Conservation (phyloP, 2,888 invertebrate genomes). For the Eulithis prunata region DNA sequence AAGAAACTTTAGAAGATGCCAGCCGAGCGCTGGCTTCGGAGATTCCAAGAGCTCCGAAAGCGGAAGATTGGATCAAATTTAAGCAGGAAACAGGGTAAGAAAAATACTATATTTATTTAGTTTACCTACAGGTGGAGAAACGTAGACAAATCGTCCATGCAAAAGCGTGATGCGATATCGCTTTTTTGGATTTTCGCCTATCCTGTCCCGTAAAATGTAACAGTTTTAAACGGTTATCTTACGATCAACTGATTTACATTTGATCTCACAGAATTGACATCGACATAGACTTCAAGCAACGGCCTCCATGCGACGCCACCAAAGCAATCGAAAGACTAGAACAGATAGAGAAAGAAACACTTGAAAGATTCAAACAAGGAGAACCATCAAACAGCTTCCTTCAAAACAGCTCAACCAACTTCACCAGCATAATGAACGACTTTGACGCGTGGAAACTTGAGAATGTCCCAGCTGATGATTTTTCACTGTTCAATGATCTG, state of each 20-base stretch:
- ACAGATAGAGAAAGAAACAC: slow-evolving; percentile 73
- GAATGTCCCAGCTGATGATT: slow-evolving; percentile 36
- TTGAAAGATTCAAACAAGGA: slow-evolving; percentile 58
- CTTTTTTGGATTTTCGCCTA: no score
- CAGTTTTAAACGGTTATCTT: no score
- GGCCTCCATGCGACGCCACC: slow-evolving; percentile 61
- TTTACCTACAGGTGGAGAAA: no score
- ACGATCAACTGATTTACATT: background rate
- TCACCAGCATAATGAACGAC: slow-evolving; percentile 46
- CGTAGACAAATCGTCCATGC: no score
- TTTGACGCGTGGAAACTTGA: slow-evolving; percentile 51
- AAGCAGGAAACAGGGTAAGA: slow-evolving; percentile 69
- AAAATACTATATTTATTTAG: background rate
- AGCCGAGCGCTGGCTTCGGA: slow-evolving; percentile 68
- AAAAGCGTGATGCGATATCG: no score
- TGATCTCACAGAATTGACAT: slow-evolving; percentile 67
- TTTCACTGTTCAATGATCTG: slow-evolving; percentile 39
- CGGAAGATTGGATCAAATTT: slow-evolving; percentile 73
- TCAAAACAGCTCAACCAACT: slow-evolving; percentile 28
- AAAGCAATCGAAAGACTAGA: slow-evolving; percentile 73
- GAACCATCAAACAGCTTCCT: slow-evolving; percentile 2
- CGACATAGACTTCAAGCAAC: slow-evolving; percentile 65
- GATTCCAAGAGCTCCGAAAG: slow-evolving; percentile 66
- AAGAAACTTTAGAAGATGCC: slow-evolving; percentile 61
- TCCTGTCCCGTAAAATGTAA: no score